Evolutionary conservation across 64 coral and sea anemone genomes (phyloP).

Genomic region (Pocillopora verrucosa): DNA sequence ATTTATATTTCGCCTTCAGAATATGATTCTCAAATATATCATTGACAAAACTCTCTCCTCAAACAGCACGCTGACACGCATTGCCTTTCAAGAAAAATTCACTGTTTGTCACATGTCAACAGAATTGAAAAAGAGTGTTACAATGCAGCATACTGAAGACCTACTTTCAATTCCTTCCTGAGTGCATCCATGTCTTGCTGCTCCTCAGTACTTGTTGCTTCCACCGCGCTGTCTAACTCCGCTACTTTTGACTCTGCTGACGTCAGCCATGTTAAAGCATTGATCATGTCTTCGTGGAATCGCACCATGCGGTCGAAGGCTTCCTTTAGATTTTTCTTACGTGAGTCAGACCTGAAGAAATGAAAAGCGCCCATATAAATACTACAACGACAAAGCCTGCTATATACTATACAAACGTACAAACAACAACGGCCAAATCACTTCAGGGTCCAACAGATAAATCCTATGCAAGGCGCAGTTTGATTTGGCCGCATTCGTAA

Average conservation of each 20-base stretch:
- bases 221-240: conserved; percentile 92
- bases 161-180: conserved; percentile 82
- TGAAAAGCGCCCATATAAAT: background rate
- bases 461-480: background rate
- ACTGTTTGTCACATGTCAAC: background rate
- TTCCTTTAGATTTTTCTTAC: conserved; percentile 87
- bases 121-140: background rate
- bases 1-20: too few species aligned
- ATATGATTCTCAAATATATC: too few species aligned
- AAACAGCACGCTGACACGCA: too few species aligned
- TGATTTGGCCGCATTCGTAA: background rate
- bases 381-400: too few species aligned
- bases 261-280: conserved; percentile 88
- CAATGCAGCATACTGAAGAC: background rate
- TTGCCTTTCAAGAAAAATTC: background rate
- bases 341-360: conserved; percentile 69
- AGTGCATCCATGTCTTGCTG: conserved; percentile 65
- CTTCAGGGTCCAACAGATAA: background rate
- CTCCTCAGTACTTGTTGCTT: conserved; percentile 76
- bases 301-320: conserved; percentile 86
- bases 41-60: too few species aligned
- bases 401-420: too few species aligned
- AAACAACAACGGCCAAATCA: too few species aligned
- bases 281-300: conserved; percentile 98
- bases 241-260: conserved; percentile 90